phyloP scores from a whole-genome alignment of 2,797 vertebrate genomes.

The Brotogeris chrysoptera region DNA sequence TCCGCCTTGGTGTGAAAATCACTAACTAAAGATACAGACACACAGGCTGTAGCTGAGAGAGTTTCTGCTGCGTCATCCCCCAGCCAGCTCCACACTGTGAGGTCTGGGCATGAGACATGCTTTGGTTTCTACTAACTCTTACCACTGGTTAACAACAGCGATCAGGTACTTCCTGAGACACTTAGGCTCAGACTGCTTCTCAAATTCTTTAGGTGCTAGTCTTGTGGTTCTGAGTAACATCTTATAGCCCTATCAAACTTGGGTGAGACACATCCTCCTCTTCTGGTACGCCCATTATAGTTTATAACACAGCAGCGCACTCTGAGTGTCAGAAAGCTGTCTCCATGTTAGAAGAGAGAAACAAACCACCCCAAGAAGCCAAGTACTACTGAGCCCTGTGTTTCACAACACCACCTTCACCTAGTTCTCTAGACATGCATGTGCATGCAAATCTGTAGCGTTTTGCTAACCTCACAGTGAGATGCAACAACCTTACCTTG shows the following conservation, averaged over 20 bases:
- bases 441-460: neutral
- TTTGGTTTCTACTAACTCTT: neutral
- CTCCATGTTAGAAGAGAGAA: rapidly evolving
- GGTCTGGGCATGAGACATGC: rapidly evolving
- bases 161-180: neutral
- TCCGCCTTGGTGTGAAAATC: neutral
- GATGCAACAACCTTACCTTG: neutral
- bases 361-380: neutral
- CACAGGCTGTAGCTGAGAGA: rapidly evolving
- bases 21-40: neutral
- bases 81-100: neutral
- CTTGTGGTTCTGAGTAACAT: neutral
- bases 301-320: rapidly evolving
- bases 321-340: neutral
- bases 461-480: neutral
- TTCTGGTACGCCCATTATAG: neutral
- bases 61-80: neutral
- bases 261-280: rapidly evolving
- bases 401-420: neutral
- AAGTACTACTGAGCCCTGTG: neutral
- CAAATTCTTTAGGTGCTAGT: neutral
- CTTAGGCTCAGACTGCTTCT: neutral
- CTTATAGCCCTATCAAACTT: neutral
- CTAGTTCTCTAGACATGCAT: rapidly evolving
- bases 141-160: neutral